phyloP scores from a whole-genome alignment of 2,888 invertebrate species.

The Rhagonycha lutea region DNA sequence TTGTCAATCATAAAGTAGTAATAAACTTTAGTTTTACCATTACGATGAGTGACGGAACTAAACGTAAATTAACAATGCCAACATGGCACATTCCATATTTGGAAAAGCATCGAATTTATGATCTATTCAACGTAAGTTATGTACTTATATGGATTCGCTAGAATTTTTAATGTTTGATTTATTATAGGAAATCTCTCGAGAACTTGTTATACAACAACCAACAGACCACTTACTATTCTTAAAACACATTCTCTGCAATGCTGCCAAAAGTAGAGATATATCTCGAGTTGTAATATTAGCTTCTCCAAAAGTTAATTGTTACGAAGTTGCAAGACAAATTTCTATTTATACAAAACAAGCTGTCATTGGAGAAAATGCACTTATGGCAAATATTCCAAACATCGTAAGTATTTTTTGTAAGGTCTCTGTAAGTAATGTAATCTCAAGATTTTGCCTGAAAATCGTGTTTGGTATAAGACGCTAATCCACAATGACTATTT shows the following conservation, averaged over 20 bases:
- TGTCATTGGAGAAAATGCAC: conserved; percentile 42
- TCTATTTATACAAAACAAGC: conserved; percentile 44
- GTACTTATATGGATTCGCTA: background rate
- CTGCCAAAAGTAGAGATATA: conserved; percentile 57
- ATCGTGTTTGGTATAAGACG: background rate
- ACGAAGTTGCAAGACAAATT: conserved; percentile 47
- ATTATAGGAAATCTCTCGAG: conserved; percentile 63
- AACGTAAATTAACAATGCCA: conserved; percentile 50
- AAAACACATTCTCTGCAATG: conserved; percentile 61
- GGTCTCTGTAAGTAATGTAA: no score
- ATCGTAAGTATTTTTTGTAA: background rate
- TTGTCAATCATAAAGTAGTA: background rate
- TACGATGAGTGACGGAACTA: conserved; percentile 29
- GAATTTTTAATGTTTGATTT: background rate
- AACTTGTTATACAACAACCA: conserved; percentile 64
- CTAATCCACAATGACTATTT: no score
- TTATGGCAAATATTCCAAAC: conserved; percentile 7
- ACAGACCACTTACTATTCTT: conserved; percentile 67
- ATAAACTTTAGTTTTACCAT: background rate
- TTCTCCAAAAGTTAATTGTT: conserved; percentile 56
- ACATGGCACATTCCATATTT: conserved; percentile 64
- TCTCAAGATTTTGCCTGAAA: background rate
- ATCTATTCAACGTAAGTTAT: conserved; percentile 63
- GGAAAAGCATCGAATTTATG: conserved; percentile 67
- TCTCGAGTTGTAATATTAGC: conserved; percentile 62